Evolutionary conservation across 2,888 invertebrate genomes (phyloP).

Genomic region (Stenolophus ochropezus): DNA sequence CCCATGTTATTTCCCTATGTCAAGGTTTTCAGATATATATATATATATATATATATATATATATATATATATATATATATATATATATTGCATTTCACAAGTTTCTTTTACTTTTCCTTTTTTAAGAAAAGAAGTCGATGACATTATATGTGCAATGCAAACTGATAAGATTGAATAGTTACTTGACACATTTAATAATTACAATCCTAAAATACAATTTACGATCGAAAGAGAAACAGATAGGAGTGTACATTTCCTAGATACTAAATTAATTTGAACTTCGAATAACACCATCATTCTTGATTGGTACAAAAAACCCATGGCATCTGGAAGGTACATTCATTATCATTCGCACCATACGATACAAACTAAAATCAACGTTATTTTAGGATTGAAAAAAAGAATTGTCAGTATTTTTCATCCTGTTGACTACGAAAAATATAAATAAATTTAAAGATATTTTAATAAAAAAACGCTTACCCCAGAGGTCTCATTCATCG

Average conservation of each 20-base stretch:
- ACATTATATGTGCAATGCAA: constrained; percentile 14
- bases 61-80: too few species aligned
- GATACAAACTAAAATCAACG: not conserved
- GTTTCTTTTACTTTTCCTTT: too few species aligned
- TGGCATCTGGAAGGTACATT: constrained; percentile 54
- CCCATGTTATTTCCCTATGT: too few species aligned
- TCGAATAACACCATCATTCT: constrained; percentile 49
- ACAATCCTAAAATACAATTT: constrained; percentile 42
- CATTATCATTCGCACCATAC: constrained; percentile 59
- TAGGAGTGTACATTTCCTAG: constrained; percentile 56
- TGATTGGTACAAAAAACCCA: constrained; percentile 61
- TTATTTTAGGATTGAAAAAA: not conserved
- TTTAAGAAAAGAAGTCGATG: too few species aligned
- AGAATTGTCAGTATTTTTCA: not conserved
- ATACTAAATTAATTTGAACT: constrained; percentile 59
- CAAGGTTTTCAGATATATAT: too few species aligned
- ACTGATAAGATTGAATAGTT: constrained; percentile 48
- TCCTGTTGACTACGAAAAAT: not conserved
- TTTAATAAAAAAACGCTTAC: not conserved
- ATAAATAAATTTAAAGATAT: not conserved
- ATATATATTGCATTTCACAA: too few species aligned
- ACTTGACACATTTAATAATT: constrained; percentile 43
- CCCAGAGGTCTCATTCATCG: not conserved
- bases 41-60: too few species aligned
- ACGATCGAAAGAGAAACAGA: constrained; percentile 52